Percentiles rank a stretch among this genome's conserved stretches.
phyloP scores from a whole-genome alignment of 2,113 vertebrate species.

The Equus przewalskii region DNA sequence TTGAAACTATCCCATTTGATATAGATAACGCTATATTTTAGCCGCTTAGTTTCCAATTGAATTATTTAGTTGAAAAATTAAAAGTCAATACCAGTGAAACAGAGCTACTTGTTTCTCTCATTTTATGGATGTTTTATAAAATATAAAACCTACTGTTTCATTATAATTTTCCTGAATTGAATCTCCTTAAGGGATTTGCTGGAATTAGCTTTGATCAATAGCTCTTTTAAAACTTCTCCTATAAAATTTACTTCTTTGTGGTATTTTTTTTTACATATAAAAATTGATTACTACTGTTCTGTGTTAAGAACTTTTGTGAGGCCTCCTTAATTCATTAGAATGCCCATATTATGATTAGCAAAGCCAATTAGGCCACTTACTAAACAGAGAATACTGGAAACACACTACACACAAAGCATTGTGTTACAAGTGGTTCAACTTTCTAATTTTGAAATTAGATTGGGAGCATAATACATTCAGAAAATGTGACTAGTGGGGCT shows the following conservation, averaged over 20 bases:
- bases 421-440: not conserved
- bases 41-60: slow-evolving; percentile 54
- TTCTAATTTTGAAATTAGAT: slow-evolving; percentile 49
- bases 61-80: slow-evolving; percentile 46
- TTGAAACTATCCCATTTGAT: not conserved
- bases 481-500: not conserved
- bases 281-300: not conserved
- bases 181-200: not conserved
- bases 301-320: not conserved
- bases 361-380: not conserved
- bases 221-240: slow-evolving; percentile 15
- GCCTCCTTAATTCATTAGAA: slow-evolving; percentile 22
- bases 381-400: slow-evolving; percentile 25
- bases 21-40: not conserved
- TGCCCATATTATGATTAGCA: not conserved
- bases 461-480: not conserved
- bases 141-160: slow-evolving; percentile 45
- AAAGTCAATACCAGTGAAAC: slow-evolving; percentile 51
- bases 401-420: not conserved
- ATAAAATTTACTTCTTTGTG: slow-evolving; percentile 38
- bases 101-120: slow-evolving; percentile 31
- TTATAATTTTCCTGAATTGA: slow-evolving; percentile 40
- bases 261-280: slow-evolving; percentile 34
- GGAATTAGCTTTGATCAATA: slow-evolving; percentile 52
- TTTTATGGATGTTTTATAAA: slow-evolving; percentile 32